Base-by-base conservation (phyloP, 1,140 invertebrate genomes). In the Semibalanus balanoides region DNA sequence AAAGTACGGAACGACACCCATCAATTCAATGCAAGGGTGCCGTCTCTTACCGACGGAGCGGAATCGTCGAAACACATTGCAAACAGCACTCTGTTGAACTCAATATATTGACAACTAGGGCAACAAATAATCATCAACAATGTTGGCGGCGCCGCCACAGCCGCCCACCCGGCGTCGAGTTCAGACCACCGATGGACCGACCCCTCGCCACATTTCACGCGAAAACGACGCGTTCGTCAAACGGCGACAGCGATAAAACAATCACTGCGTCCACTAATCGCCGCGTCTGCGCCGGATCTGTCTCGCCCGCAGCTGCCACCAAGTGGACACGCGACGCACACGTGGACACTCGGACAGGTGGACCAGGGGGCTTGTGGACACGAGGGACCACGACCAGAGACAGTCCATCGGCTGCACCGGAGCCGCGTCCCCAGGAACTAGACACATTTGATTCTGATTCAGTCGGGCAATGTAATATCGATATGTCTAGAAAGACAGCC, bases 41-140 rank as follows among this genome's bases (percentile, higher is more conserved):
- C 17, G 35, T 40, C 35, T 17, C 35, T n/a, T 40, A 40, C 35
- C 17, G 35, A 40, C 35, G 5, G 35, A n/a, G 35, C 35, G 35
- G 35, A 40, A 40, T 40, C 35, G 35, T 40, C 5, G 17, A 40
- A 40, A 64, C 51, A 22, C 51, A 40, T 17, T 5, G 17, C 35
- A 40, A 40, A 64, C 51, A 64, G 51, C 51, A 25, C 51, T 22
- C 51, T 17, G 51, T 64, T 64, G 51, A 64, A 64, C 51, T 64
- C 51, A 64, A 25, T 64, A 64, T 64, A 64, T 64, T 64, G 51
- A 64, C 51, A 64, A 64, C 51, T 64, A 64, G 51, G 51, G 51
- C 51, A 64, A 64, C 51, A 64, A 64, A 64, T 64, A 64, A 64
- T 64, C 51, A 64, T 64, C 51, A 64, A 64, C 51, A 64, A 64